Conservation (phyloP, 2,113 vertebrate species). For the Mirza zaza region DNA sequence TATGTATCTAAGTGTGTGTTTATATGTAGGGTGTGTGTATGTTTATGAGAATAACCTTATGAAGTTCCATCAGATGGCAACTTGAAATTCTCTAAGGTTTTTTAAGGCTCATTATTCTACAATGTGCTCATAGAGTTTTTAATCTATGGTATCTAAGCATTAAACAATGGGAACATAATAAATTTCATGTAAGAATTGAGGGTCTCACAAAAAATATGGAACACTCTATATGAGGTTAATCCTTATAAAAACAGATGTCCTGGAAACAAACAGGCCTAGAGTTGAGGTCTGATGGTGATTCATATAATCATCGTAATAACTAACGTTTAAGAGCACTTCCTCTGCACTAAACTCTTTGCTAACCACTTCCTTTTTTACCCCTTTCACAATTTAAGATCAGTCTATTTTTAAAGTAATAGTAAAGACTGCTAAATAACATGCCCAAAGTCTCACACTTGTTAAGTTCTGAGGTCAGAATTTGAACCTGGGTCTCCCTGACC, state of each 20-base stretch:
- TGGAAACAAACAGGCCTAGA: neutral
- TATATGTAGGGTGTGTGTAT: neutral
- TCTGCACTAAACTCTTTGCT: neutral
- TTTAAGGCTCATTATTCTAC: neutral
- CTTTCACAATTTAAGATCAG: neutral
- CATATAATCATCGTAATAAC: neutral
- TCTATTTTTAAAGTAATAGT: neutral
- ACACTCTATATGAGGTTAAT: neutral
- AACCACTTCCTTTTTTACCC: neutral
- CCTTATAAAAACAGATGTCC: neutral
- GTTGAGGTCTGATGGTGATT: neutral
- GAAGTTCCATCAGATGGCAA: neutral
- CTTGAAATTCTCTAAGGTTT: neutral
- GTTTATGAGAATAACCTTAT: neutral
- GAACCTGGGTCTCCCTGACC: neutral
- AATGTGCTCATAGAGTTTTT: too few relatives aligned
- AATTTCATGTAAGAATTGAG: neutral
- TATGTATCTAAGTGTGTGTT: neutral
- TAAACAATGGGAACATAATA: neutral
- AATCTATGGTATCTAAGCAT: neutral
- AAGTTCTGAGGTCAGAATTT: neutral
- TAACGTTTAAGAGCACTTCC: neutral
- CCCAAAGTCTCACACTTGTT: neutral
- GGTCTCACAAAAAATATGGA: neutral
- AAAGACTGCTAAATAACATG: neutral